Percentiles rank a stretch among this genome's conserved stretches.
Evolutionary conservation across 2,888 invertebrate genomes (phyloP).

Genomic region (Ischnura elegans): DNA sequence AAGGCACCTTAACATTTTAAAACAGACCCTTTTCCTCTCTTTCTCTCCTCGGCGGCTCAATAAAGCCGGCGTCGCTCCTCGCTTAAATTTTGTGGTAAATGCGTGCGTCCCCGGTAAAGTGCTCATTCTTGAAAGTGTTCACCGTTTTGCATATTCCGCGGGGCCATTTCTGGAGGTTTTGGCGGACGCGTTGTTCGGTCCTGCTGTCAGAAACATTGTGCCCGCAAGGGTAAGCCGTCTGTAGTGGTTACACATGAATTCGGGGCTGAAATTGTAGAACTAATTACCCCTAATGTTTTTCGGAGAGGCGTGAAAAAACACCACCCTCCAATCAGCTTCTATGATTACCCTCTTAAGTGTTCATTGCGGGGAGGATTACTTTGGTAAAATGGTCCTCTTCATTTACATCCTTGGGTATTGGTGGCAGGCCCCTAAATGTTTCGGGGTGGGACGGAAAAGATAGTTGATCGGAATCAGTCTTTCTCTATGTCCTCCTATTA

Average conservation of each 20-base stretch:
- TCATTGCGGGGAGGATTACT: too few species aligned
- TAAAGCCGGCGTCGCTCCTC: constrained; percentile 7
- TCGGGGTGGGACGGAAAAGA: too few species aligned
- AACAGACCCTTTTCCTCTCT: neutral
- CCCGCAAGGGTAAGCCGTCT: neutral
- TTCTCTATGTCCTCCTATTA: too few species aligned
- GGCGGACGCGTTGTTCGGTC: neutral
- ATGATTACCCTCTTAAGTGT: too few species aligned
- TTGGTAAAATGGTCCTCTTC: too few species aligned
- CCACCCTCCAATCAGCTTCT: too few species aligned
- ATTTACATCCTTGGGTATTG: too few species aligned
- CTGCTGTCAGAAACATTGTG: neutral
- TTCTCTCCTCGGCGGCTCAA: neutral
- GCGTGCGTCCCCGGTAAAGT: constrained; percentile 4
- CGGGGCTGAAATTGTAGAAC: neutral
- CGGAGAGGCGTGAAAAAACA: neutral
- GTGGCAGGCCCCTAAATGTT: too few species aligned
- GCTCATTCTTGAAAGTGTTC: constrained; percentile 31
- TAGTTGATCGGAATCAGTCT: too few species aligned
- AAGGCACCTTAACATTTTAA: constrained; percentile 35
- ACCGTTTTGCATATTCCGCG: constrained; percentile 4
- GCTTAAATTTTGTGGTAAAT: constrained; percentile 35
- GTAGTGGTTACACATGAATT: neutral
- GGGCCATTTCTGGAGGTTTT: neutral
- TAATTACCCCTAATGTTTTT: neutral